Conservation (phyloP, 92 coral and sea anemone genomes). For the Phenganax subtilis region DNA sequence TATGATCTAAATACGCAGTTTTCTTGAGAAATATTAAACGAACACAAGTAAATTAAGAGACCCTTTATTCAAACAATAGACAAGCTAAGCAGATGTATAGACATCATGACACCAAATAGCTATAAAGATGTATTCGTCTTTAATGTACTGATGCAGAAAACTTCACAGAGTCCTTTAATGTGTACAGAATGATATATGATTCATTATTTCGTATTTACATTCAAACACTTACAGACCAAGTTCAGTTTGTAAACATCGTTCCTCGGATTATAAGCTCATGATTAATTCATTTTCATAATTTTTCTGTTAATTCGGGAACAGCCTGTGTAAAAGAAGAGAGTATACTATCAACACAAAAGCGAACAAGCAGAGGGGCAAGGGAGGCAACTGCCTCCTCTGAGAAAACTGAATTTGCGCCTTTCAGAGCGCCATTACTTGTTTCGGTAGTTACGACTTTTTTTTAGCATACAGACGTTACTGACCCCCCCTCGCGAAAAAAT, state of each 20-base stretch:
- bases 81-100: not conserved
- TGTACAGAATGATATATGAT: too few relatives aligned
- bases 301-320: constrained; percentile 88
- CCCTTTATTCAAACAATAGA: not conserved
- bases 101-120: not conserved
- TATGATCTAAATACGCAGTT: too few relatives aligned
- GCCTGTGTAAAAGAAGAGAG: constrained; percentile 53
- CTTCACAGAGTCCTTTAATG: too few relatives aligned
- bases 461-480: too few relatives aligned
- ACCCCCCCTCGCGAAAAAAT: too few relatives aligned
- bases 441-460: too few relatives aligned
- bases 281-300: constrained; percentile 47
- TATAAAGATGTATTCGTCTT: not conserved
- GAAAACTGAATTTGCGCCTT: too few relatives aligned
- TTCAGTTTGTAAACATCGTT: not conserved
- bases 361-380: not conserved
- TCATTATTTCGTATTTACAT: not conserved
- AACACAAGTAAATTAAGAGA: not conserved
- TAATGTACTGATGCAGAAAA: too few relatives aligned
- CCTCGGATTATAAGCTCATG: not conserved
- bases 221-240: not conserved
- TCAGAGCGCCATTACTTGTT: too few relatives aligned
- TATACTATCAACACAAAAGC: not conserved
- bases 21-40: not conserved
- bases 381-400: not conserved